Evolutionary conservation across 2,888 invertebrate genomes (phyloP).

Genomic region (Oxyteleia sp.): DNA sequence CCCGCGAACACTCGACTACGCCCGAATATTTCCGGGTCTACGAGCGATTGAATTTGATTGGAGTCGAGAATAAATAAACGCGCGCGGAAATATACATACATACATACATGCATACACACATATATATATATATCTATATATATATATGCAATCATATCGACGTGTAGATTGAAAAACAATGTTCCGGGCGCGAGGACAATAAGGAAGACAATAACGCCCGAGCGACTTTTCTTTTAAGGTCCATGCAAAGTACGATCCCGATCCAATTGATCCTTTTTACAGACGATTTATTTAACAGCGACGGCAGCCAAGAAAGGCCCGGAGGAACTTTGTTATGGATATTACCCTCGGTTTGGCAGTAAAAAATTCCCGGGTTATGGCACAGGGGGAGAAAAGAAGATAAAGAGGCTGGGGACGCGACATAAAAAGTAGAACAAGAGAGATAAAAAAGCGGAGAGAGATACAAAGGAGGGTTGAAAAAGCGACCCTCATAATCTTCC

Average conservation of each 20-base stretch:
- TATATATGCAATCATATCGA: background rate
- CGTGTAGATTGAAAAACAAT: constrained; percentile 12
- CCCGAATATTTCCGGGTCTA: constrained; percentile 18
- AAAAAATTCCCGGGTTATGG: constrained; percentile 65
- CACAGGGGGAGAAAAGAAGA: constrained; percentile 50
- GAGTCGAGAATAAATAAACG: constrained; percentile 4
- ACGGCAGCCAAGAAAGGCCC: constrained; percentile 47
- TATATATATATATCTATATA: too few species aligned
- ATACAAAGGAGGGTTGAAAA: constrained; percentile 56
- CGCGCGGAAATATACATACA: too few species aligned
- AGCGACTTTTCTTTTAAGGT: constrained; percentile 21
- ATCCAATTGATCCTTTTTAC: constrained; percentile 62
- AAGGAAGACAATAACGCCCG: constrained; percentile 42
- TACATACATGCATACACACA: too few species aligned
- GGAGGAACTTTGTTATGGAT: constrained; percentile 71
- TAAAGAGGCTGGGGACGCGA: constrained; percentile 60
- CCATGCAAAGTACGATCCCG: constrained; percentile 38
- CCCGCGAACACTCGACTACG: background rate
- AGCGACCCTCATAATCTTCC: constrained; percentile 71
- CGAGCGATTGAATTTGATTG: constrained; percentile 35
- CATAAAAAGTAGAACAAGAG: constrained; percentile 61
- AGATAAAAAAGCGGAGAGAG: constrained; percentile 54
- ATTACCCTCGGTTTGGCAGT: constrained; percentile 68
- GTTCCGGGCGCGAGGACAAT: constrained; percentile 10
- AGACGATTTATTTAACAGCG: constrained; percentile 72